Conservation (phyloP, 2,797 vertebrate species). For the Lacerta bilineata region DNA sequence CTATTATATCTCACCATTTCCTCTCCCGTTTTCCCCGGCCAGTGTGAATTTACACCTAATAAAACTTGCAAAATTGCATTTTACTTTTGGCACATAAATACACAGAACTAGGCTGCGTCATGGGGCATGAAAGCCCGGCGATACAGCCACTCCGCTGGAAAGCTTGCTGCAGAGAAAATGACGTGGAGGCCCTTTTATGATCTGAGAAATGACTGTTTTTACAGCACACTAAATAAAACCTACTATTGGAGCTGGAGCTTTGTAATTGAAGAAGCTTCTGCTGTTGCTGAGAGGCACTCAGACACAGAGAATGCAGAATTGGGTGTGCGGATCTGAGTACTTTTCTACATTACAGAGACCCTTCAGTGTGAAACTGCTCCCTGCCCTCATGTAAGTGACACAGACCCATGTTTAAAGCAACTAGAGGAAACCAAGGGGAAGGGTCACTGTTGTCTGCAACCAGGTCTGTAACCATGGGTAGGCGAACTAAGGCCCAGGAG, state of each 20-base stretch:
- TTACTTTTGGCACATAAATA: constrained; percentile 26
- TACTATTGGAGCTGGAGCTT: constrained; percentile 70
- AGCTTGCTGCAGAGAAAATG: constrained; percentile 72
- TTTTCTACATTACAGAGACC: background rate
- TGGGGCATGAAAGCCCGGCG: background rate
- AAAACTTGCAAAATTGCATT: constrained; percentile 31
- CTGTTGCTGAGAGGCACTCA: constrained; percentile 3
- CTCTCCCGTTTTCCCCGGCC: background rate
- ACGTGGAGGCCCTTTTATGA: constrained; percentile 78
- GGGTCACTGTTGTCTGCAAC: background rate
- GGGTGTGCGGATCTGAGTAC: background rate
- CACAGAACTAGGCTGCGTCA: background rate
- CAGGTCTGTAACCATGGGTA: too few relatives aligned
- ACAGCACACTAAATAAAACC: constrained; percentile 81
- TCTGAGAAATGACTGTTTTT: constrained; percentile 80
- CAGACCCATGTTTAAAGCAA: background rate
- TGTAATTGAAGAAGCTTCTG: constrained; percentile 37
- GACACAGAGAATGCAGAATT: background rate
- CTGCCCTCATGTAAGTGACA: background rate
- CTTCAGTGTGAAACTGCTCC: background rate
- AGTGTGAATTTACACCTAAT: constrained; percentile 14
- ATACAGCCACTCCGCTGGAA: constrained; percentile 28
- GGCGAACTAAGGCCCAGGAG: too few relatives aligned
- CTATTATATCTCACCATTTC: background rate
- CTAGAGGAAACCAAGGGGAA: background rate